Evolutionary conservation across 2,797 vertebrate genomes (phyloP).

Genomic region (Xyrichtys novacula): DNA sequence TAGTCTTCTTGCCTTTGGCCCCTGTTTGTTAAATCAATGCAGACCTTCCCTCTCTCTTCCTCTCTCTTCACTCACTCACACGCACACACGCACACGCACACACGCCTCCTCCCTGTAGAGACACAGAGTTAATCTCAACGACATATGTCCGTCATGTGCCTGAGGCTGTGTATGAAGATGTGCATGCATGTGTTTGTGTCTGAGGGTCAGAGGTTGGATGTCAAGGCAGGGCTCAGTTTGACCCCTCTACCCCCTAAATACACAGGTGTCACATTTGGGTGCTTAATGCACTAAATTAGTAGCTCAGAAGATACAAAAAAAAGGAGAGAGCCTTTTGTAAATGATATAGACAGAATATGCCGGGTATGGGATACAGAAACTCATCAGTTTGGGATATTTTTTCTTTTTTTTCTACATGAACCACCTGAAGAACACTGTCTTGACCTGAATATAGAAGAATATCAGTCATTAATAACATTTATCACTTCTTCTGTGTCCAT

Average conservation of each 20-base stretch:
- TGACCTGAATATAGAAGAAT: neutral
- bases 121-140: constrained; percentile 87
- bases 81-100: constrained; percentile 33
- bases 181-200: constrained; percentile 14
- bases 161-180: constrained; percentile 44
- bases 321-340: neutral
- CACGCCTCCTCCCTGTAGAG: constrained; percentile 86
- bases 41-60: constrained; percentile 10
- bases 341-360: neutral
- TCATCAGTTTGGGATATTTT: too few relatives aligned
- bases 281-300: constrained; percentile 37
- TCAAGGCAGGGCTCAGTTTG: constrained; percentile 69
- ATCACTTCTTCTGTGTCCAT: constrained; percentile 14
- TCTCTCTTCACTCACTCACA: constrained; percentile 11
- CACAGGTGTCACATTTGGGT: constrained; percentile 36
- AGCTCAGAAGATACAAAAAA: constrained; percentile 7
- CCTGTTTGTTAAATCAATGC: constrained; percentile 86
- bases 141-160: constrained; percentile 83
- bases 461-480: neutral
- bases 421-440: neutral
- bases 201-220: constrained; percentile 71
- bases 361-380: too few relatives aligned
- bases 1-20: constrained; percentile 68
- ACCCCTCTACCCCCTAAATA: constrained; percentile 48
- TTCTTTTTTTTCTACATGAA: neutral